Evolutionary conservation across 2,888 invertebrate genomes (phyloP), one percentile per base, ranked within the genome.

Genomic region (Pseudococcus jackbeardsleyi): DNA sequence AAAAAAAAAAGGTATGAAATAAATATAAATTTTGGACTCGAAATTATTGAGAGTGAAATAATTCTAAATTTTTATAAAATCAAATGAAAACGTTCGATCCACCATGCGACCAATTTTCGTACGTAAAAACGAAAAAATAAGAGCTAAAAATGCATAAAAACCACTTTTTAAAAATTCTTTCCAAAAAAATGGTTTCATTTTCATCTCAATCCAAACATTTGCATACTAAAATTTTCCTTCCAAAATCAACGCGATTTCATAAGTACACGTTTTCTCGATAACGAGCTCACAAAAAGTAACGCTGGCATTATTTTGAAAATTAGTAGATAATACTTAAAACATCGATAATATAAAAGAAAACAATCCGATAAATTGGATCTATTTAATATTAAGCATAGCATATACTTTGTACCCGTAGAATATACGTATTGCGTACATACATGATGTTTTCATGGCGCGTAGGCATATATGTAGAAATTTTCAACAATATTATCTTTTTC

Each of bases 401-500:
- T 54, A 54, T 54, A 54, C 46, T 12, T 33, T 33, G 26, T 33
- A 33, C 26, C 26, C 26, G 3, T 33, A 33, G 26, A 2, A 33
- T 33, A 33, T 33, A 33, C 26, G 26, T 33, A 33, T 33, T 33
- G 26, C 26, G 26, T 46, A 46, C 12, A 46, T 46, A 46, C 46
- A 46, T 46, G 12, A 46, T 46, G 46, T 12, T 46, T 46, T 12
- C 50, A 50, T 50, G 12, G 11, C 50, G 15, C 15, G 15, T 50
- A 50, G 5, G 17, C 15, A 12, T 17, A 12, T 15, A 50, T 19
- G 59, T 59, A 59, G 7, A 19, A 59, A 59, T 33, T 59, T 59
- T 59, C 19, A 59, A 59, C 59, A 59, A 19, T 19, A 59, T 59
- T 59, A 59, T 59, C 59, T 59, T 59, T 59, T 59, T 19, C 59